Percentiles rank a stretch among this genome's conserved stretches.
Conservation (phyloP, 2,113 vertebrate species). For the Cervus canadensis region DNA sequence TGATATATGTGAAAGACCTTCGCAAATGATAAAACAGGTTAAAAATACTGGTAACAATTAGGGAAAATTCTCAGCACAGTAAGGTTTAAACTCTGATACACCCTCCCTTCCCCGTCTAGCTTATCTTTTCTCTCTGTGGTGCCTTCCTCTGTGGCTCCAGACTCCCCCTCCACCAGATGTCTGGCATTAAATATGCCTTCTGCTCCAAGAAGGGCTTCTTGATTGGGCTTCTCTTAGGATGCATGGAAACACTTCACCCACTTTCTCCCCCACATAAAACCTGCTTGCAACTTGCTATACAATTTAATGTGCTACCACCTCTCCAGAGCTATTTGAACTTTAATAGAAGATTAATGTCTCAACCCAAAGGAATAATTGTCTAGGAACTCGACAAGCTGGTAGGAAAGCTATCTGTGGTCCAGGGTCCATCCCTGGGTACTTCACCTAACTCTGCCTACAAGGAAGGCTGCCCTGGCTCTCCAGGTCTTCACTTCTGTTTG, state of each 20-base stretch:
- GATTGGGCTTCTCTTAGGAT: not conserved
- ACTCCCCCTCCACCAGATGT: not conserved
- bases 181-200: not conserved
- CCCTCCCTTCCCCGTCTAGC: too few species aligned
- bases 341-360: not conserved
- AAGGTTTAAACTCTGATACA: not conserved
- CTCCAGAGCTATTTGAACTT: conserved; percentile 7
- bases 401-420: not conserved
- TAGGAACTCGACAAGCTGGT: not conserved
- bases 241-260: not conserved
- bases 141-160: not conserved
- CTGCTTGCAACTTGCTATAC: not conserved
- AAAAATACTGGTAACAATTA: not conserved
- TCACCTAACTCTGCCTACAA: not conserved
- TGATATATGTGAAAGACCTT: not conserved
- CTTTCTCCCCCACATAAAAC: not conserved
- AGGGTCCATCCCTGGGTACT: not conserved
- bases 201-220: not conserved
- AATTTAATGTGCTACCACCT: not conserved
- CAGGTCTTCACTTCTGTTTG: conserved; percentile 37
- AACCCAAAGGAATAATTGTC: conserved; percentile 1
- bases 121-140: not conserved
- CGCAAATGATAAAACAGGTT: not conserved
- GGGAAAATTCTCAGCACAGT: not conserved
- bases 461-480: not conserved